Evolutionary conservation across 2,113 vertebrate species (phyloP).

Genomic region (Semnornis frantzii): DNA sequence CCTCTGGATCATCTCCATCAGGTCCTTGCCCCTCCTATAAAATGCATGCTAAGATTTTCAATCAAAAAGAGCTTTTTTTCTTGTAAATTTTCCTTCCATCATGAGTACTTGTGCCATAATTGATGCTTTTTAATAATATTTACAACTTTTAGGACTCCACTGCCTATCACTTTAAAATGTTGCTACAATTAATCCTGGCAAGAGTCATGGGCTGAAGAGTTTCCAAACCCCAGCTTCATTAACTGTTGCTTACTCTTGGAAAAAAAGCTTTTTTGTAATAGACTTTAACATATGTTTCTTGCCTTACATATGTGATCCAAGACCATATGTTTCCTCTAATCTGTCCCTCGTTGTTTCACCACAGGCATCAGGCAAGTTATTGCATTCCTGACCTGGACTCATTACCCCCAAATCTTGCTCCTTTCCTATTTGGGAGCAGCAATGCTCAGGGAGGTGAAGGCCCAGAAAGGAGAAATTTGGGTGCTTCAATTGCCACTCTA

Average conservation of each 20-base stretch:
- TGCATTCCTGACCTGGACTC: background rate
- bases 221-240: background rate
- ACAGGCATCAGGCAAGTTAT: background rate
- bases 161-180: background rate
- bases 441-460: background rate
- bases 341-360: background rate
- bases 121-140: background rate
- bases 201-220: background rate
- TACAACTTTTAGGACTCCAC: background rate
- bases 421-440: background rate
- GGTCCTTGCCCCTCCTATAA: too few relatives aligned
- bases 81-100: background rate
- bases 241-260: background rate
- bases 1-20: too few relatives aligned
- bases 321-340: background rate
- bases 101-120: background rate
- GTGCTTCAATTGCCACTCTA: background rate
- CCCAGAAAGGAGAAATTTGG: background rate
- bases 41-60: background rate
- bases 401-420: fast-evolving
- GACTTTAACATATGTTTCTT: background rate
- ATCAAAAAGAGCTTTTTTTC: background rate
- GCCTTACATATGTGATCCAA: background rate
- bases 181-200: background rate
- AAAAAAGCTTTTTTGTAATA: background rate